A percentile compares a stretch with the other conserved stretches of the same genome.
These are phyloP conservation scores for Ypsolopha scabrella DNA, from an alignment of 2,888 invertebrate species.

Conservation along the genomic window DNA sequence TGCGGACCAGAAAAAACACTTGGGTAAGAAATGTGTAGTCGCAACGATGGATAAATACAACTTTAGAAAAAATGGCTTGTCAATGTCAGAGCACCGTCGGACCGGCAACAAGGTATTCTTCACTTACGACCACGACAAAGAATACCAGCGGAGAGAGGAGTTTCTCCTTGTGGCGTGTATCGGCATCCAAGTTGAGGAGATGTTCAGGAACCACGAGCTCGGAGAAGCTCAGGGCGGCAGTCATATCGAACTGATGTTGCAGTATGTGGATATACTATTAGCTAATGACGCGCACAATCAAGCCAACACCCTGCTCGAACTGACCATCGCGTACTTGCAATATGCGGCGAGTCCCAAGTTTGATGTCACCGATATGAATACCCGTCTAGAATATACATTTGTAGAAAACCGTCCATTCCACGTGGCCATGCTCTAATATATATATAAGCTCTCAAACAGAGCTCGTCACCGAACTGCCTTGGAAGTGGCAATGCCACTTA, in stretches of 20 bases:
- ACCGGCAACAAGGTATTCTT: constrained; percentile 20
- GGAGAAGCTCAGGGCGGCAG: neutral
- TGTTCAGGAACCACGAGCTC: neutral
- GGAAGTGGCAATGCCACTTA: constrained; percentile 84
- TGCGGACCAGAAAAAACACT: too few species aligned
- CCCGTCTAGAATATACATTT: constrained; percentile 33
- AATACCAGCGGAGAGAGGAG: constrained; percentile 24
- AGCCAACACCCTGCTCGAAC: constrained; percentile 27
- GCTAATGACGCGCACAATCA: constrained; percentile 23
- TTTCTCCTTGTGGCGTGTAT: constrained; percentile 11
- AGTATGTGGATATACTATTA: constrained; percentile 15
- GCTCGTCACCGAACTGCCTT: constrained; percentile 89
- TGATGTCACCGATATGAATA: constrained; percentile 23
- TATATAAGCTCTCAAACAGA: constrained; percentile 78
- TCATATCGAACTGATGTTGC: neutral
- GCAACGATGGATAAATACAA: too few species aligned
- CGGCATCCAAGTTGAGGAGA: neutral
- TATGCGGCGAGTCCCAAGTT: constrained; percentile 30
- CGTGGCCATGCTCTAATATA: constrained; percentile 82
- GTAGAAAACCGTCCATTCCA: constrained; percentile 44
- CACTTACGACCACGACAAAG: constrained; percentile 22
- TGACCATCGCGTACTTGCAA: constrained; percentile 29
- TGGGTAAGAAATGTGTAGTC: too few species aligned
- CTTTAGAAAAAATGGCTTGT: too few species aligned
- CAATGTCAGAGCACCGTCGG: constrained; percentile 23